A percentile compares a stretch with the other conserved stretches of the same genome.
These are phyloP conservation scores for Pluvianellus socialis DNA, from an alignment of 2,113 vertebrate genomes.

Conservation along the genomic window DNA sequence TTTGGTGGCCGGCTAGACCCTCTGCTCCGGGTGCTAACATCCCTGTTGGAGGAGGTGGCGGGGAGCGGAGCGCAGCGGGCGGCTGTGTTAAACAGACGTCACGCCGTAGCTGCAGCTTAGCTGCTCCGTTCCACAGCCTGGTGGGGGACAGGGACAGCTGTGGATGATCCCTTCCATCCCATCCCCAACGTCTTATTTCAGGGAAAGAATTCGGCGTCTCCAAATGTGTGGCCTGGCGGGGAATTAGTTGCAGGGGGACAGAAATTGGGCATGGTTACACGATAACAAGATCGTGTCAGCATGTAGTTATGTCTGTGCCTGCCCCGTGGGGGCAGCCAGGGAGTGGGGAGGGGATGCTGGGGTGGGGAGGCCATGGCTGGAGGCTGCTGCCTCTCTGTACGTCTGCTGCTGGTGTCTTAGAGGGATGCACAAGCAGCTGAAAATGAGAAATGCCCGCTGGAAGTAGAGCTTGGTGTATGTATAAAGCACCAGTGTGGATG, in stretches of 20 bases:
- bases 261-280: background rate
- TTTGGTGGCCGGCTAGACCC: background rate
- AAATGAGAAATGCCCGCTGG: background rate
- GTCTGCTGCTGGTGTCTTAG: background rate
- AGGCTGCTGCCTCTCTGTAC: background rate
- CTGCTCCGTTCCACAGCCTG: accelerated
- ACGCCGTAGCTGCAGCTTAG: background rate
- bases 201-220: slow-evolving; percentile 46
- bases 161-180: background rate
- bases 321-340: background rate
- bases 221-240: slow-evolving; percentile 19
- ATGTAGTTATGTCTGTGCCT: slow-evolving; percentile 18
- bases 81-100: background rate
- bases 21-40: background rate
- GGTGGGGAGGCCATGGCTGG: background rate
- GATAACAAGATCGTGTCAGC: slow-evolving; percentile 58
- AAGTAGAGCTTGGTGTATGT: background rate
- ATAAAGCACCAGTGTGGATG: background rate
- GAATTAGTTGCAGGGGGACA: background rate
- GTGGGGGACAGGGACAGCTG: slow-evolving; percentile 56
- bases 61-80: background rate
- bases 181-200: slow-evolving; percentile 26
- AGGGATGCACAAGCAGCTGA: background rate
- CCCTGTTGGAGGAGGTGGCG: accelerated
- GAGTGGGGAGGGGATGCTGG: background rate